Conservation (phyloP, 2,113 vertebrate species). For the Romanogobio albipinnatus region DNA sequence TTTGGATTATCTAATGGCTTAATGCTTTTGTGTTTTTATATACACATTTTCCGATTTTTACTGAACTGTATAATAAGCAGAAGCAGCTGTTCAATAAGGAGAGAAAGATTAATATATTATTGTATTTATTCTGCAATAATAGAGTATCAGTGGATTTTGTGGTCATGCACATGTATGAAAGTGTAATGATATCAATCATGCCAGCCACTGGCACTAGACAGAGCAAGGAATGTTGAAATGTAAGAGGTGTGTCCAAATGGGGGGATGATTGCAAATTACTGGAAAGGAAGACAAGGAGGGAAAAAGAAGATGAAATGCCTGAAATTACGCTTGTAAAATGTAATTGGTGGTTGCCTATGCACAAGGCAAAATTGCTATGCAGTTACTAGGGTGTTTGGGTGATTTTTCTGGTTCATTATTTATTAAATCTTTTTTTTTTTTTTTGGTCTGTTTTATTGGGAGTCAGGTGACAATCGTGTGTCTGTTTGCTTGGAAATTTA, state of each 20-base stretch:
- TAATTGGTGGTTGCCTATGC: neutral
- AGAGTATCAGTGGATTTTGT: neutral
- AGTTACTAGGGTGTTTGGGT: neutral
- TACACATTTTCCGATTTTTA: neutral
- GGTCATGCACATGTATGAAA: neutral
- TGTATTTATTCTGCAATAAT: neutral
- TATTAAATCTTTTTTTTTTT: too few relatives aligned
- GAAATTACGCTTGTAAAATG: neutral
- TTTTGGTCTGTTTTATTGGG: too few relatives aligned
- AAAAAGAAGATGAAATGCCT: neutral
- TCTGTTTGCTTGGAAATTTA: too few relatives aligned
- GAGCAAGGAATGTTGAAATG: constrained; percentile 13
- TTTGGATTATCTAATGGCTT: neutral
- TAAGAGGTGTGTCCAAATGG: neutral
- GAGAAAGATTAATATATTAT: neutral
- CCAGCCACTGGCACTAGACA: neutral
- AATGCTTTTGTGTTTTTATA: neutral
- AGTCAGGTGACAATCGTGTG: too few relatives aligned
- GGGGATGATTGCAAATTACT: neutral
- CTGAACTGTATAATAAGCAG: neutral
- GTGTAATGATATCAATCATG: neutral
- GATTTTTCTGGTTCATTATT: neutral
- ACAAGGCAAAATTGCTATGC: neutral
- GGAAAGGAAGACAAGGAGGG: neutral
- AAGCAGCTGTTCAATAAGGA: neutral